Percentiles rank a stretch among this genome's conserved stretches.
Conservation (phyloP, 2,113 vertebrate species). For the Galemys pyrenaicus region DNA sequence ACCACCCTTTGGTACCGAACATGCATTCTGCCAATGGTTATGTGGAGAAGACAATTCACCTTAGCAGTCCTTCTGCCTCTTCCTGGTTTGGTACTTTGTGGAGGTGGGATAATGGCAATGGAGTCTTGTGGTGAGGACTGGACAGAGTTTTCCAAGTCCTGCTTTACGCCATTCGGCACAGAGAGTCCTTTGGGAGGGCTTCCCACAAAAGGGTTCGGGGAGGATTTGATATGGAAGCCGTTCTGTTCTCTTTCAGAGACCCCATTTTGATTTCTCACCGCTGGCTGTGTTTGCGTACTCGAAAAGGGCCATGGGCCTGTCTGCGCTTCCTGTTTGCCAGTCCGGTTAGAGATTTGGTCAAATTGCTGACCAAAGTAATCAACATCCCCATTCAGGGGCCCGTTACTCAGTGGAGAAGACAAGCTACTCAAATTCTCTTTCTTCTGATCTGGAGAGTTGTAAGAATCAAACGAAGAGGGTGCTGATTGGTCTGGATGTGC, state of each 20-base stretch:
- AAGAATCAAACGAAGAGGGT: conserved; percentile 82
- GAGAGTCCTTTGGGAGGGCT: conserved; percentile 82
- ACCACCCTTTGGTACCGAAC: conserved; percentile 78
- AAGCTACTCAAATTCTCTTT: conserved; percentile 79
- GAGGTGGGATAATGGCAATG: conserved; percentile 94
- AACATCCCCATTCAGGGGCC: conserved; percentile 84
- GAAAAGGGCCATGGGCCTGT: conserved; percentile 87
- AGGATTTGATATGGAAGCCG: conserved; percentile 79
- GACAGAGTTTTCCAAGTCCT: conserved; percentile 84
- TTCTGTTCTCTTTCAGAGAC: conserved; percentile 87
- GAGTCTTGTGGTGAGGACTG: conserved; percentile 86
- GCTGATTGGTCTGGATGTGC: conserved; percentile 82
- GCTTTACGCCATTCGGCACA: conserved; percentile 84
- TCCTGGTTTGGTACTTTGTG: conserved; percentile 94
- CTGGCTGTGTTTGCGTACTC: conserved; percentile 78
- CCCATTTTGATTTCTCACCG: conserved; percentile 82
- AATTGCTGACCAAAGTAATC: conserved; percentile 89
- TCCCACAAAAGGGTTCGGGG: conserved; percentile 88
- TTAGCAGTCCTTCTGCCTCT: conserved; percentile 93
- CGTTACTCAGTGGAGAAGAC: conserved; percentile 79
- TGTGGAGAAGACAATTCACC: conserved; percentile 89
- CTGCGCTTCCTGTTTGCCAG: conserved; percentile 87
- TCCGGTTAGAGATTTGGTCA: conserved; percentile 90
- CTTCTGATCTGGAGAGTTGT: conserved; percentile 83
- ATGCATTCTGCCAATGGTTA: conserved; percentile 79